phyloP scores from a whole-genome alignment of 2,113 vertebrate species.

The Eurystomus gularis region DNA sequence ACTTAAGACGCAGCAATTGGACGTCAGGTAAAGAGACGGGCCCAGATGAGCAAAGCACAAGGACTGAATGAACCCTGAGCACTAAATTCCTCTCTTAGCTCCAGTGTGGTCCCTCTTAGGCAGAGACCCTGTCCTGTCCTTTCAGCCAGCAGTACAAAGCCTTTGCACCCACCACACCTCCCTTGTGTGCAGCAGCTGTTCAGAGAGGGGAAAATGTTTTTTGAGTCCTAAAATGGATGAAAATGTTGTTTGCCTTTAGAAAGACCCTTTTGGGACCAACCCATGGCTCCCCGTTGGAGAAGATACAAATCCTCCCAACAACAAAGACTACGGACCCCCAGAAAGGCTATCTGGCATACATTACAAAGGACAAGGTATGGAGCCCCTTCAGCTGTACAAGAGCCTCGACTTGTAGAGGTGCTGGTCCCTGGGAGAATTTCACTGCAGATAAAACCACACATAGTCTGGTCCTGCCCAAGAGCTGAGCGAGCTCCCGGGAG shows the following conservation, averaged over 20 bases:
- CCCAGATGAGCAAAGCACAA: neutral
- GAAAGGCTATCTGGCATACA: constrained; percentile 81
- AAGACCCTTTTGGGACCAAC: constrained; percentile 86
- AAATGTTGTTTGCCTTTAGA: constrained; percentile 66
- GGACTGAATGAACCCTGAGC: neutral
- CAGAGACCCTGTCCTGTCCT: neutral
- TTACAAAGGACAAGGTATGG: constrained; percentile 87
- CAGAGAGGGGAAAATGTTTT: neutral
- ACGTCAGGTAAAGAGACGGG: neutral
- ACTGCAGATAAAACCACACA: neutral
- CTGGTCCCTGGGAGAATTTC: neutral
- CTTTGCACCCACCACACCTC: neutral
- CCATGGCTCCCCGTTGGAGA: constrained; percentile 84
- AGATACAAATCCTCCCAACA: constrained; percentile 79
- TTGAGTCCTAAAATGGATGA: neutral
- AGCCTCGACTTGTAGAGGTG: neutral
- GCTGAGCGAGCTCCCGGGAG: neutral
- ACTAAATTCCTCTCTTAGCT: neutral
- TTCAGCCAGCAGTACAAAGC: neutral
- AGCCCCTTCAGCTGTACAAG: neutral
- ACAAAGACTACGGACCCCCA: constrained; percentile 19
- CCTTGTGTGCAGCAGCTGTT: neutral
- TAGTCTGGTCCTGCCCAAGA: neutral
- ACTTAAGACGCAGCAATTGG: neutral
- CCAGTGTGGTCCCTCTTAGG: neutral